These are phyloP conservation scores for Drosophila sproati DNA, from an alignment of 1,140 invertebrate genomes.

Conservation along the genomic window DNA sequence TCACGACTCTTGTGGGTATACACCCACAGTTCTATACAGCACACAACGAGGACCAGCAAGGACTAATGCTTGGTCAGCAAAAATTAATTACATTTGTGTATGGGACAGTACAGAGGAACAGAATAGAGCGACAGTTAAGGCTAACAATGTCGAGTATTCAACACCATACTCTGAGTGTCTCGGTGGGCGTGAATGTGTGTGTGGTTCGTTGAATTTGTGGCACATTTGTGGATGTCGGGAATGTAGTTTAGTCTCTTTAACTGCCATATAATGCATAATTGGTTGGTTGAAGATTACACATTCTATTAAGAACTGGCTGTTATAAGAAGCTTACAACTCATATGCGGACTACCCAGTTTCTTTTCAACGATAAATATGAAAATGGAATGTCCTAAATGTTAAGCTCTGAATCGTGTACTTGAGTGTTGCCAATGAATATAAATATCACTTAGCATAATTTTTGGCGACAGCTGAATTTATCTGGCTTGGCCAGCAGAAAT, in stretches of 20 bases:
- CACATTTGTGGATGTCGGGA: not conserved
- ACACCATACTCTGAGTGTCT: not conserved
- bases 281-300: too few species aligned
- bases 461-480: too few species aligned
- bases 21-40: not conserved
- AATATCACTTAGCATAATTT: too few species aligned
- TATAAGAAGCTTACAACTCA: too few species aligned
- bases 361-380: too few species aligned
- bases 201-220: not conserved
- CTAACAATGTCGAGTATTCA: constrained; percentile 30
- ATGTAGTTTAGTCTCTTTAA: not conserved
- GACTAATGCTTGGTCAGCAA: constrained; percentile 59
- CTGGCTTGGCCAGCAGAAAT: too few species aligned
- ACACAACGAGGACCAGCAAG: constrained; percentile 21
- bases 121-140: constrained; percentile 18
- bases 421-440: too few species aligned
- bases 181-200: not conserved
- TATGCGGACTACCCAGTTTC: too few species aligned
- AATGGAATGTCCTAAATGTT: too few species aligned
- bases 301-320: too few species aligned
- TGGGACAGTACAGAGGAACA: constrained; percentile 13
- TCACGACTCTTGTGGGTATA: constrained; percentile 21
- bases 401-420: too few species aligned
- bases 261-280: not conserved
- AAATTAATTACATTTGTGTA: constrained; percentile 69